Evolutionary conservation across 2,113 vertebrate genomes (phyloP).

Genomic region (Scophthalmus maximus): DNA sequence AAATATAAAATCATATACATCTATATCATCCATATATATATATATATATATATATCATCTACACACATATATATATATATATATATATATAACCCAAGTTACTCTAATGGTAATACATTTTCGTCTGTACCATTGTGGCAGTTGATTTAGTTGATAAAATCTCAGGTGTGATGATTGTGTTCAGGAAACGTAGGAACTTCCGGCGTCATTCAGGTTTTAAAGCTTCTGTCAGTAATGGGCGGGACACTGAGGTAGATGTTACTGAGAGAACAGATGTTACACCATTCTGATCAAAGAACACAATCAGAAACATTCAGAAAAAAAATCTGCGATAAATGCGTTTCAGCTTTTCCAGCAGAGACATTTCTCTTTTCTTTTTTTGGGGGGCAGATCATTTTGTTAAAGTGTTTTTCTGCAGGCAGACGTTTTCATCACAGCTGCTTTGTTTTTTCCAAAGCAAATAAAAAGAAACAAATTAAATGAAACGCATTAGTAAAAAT

Average conservation of each 20-base stretch:
- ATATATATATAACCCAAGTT: neutral
- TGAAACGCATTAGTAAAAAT: constrained; percentile 54
- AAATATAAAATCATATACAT: too few species aligned
- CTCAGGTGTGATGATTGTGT: neutral
- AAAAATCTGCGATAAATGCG: too few species aligned
- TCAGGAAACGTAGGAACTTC: constrained; percentile 9
- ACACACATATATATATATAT: neutral
- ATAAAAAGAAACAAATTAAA: constrained; percentile 20
- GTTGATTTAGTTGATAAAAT: neutral
- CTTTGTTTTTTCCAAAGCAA: constrained; percentile 20
- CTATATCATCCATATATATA: too few species aligned
- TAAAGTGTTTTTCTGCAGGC: constrained; percentile 6
- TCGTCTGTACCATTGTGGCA: neutral
- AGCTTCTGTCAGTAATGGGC: constrained; percentile 65
- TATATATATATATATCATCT: too few species aligned
- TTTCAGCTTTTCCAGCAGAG: too few species aligned
- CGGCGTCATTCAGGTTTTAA: too few species aligned
- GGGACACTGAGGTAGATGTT: constrained; percentile 83
- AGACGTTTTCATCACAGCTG: too few species aligned
- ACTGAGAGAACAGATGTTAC: constrained; percentile 64
- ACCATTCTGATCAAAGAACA: constrained; percentile 74
- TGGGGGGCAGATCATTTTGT: neutral
- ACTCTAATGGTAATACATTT: neutral
- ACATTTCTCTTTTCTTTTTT: too few species aligned
- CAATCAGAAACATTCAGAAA: constrained; percentile 56